Base-by-base conservation (phyloP, 2,888 invertebrate species). In the Pachycephus smyrnensis region DNA sequence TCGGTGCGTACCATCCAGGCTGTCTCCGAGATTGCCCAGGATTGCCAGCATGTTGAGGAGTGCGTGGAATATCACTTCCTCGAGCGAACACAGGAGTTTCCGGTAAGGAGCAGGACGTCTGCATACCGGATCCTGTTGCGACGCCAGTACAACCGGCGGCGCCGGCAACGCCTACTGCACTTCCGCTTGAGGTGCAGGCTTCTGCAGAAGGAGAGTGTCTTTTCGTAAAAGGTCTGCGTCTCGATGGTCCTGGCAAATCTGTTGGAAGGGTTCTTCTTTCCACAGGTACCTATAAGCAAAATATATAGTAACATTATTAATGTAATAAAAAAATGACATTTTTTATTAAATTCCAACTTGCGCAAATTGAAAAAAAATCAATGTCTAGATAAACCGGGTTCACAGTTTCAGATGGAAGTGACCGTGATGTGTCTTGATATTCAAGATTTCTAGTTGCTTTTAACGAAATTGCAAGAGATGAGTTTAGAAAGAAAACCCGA, bases 21-120 rank as follows among this genome's bases (percentile, higher is more conserved):
- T 90, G 89, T 73, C 86, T 82, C 76, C 84, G 80, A 68, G 85
- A 84, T 77, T 89, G 90, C 92, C 91, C 89, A n/a, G 88, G 88
- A 75, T 90, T 89, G 31, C 93, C 93, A 69, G 95, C 91, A 76
- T 94, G 93, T 81, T 96, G 96, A 9, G 97, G 96, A 4, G 97
- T 97, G 80, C 97, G 93, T 0, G 97, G 96, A 83, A 97, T 95
- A 91, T 97, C 97, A 92, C 96, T 91, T 78, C 96, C 96, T 84
- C 97, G 93, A 4, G 96, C 96, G 91, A 97, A 97, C 81, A 97
- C 96, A 0, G 97, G 97, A 1, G 97, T 97, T 92, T 97, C 97
- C n/a, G 97, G 97, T 79, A 97, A 92, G 87, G 97, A 97, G 85
- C 96, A 97, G 0, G 97, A 97, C 4, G 97, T 97, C 91, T 97